These are phyloP conservation scores for Pseudomyrmex pallidus DNA, from an alignment of 1,140 invertebrate species.

Conservation along the genomic window DNA sequence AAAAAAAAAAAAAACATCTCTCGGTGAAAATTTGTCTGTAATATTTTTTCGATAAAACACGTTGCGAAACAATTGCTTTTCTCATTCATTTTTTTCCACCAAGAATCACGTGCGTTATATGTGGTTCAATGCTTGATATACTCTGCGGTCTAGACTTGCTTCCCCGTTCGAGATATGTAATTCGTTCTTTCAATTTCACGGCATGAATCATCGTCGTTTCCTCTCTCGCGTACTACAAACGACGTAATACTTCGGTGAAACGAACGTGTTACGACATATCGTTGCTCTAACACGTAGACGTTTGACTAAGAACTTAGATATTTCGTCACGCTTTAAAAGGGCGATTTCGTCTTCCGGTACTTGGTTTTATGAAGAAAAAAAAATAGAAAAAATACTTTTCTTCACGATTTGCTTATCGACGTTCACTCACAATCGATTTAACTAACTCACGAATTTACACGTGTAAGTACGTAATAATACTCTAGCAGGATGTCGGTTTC, in stretches of 20 bases:
- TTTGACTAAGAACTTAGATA: not conserved
- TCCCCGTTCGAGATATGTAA: slow-evolving; percentile 31
- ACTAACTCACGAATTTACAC: too few species aligned
- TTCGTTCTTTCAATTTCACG: slow-evolving; percentile 58
- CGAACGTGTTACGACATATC: slow-evolving; percentile 21
- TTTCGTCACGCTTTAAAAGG: not conserved
- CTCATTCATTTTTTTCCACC: not conserved
- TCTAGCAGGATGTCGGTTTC: too few species aligned
- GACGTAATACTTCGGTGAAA: slow-evolving; percentile 25
- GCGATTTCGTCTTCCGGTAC: not conserved
- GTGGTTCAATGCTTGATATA: slow-evolving; percentile 17
- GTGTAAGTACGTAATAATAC: too few species aligned
- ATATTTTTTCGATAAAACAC: too few species aligned
- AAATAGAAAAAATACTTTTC: too few species aligned
- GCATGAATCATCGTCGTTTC: slow-evolving; percentile 53
- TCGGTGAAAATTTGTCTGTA: not conserved
- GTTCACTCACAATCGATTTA: too few species aligned
- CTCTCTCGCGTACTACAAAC: slow-evolving; percentile 45
- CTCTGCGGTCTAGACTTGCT: slow-evolving; percentile 26
- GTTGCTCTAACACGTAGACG: not conserved
- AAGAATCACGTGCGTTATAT: not conserved
- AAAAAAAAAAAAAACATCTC: not conserved
- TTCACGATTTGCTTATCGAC: too few species aligned
- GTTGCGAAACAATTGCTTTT: not conserved
- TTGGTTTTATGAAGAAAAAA: too few species aligned